Base-by-base conservation (phyloP, 2,888 invertebrate species). In the Scaeva pyrastri region DNA sequence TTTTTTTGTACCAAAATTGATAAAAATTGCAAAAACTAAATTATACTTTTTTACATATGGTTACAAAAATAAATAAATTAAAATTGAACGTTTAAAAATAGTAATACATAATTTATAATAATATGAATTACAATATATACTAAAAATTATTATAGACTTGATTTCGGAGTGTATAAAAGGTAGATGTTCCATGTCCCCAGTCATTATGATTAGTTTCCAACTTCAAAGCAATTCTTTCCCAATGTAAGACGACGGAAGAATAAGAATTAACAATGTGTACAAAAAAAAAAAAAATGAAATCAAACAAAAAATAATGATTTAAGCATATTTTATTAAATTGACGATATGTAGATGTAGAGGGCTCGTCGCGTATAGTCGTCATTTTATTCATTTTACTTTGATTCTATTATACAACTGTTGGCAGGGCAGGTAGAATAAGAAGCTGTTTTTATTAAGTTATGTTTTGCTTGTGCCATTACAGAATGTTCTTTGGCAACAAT, bases 321-420 rank as follows among this genome's bases (percentile, higher is more conserved):
- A 70, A 68, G 80, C 76, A 85, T 85, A 80, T 80, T 84, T 84
- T 72, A 85, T 85, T 16, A 68, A 73, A 76, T 73, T 80, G 58
- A 76, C 80, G 39, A 85, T 76, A 76, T 85, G 80, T 76, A 68
- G 78, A 84, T 83, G 83, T 74, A 70, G 80, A 76, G 85, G 85
- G 80, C 80, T 80, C 80, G 73, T 80, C n/a, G n/a, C n/a, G n/a
- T n/a, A n/a, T n/a, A n/a, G n/a, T n/a, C n/a, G n/a, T n/a, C n/a
- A n/a, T n/a, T 85, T 80, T 66, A 64, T 73, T 72, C 52, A 75
- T 70, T 71, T 84, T 75, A 71, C 31, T 31, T 72, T 75, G 74
- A 79, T 79, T 78, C 73, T 70, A 72, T 71, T 83, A 68, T 71
- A 80, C n/a, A n/a, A n/a, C 80, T 80, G 75, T 80, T 84, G 70